Evolutionary conservation across 2,113 vertebrate genomes (phyloP), one percentile per base, ranked within the genome.

Genomic region (Lophotis ruficrista): DNA sequence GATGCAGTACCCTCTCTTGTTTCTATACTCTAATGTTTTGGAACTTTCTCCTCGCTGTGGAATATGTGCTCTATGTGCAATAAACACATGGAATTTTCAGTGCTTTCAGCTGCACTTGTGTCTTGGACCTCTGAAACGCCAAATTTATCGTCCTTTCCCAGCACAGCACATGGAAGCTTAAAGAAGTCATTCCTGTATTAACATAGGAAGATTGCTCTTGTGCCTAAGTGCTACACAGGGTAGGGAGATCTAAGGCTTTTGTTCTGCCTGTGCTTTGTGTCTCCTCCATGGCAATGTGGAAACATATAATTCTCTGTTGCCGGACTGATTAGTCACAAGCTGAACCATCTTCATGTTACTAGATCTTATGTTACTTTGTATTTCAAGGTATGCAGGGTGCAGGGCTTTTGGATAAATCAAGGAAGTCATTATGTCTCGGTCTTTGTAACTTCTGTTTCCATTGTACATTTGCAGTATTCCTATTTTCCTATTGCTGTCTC

Each of bases 111-210:
- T 89, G 68, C 50, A 20, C 6, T 83, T 94, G 69, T 78, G 43
- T 94, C 57, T 91, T 95, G 53, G 85, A 86, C 73, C 31, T 94
- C 82, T 90, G 56, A 82, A 96, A 95, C 37, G 56, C 56, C 88
- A 83, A 30, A 47, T 92, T 96, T 95, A 64, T 66, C 87, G 2
- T 95, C 20, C 15, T 70, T 90, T 91, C 56, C 81, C 68, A 60
- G 61, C 11, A 12, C 79, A 87, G 53, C 75, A 61, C 83, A 64
- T 62, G 89, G 66, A 94, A 93, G 35, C 57, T 91, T 87, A 78
- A 54, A 72, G 89, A 95, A 91, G 21, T 64, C 68, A 75, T 88
- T 94, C 64, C n/a, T 69, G 25, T 89, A 31, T 92, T 92, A 94
- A 72, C 37, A 22, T 64, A 35, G 66, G 76, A 90, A 73, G 11